Evolutionary conservation across 2,888 invertebrate species (phyloP).

Genomic region (Drosophila yooni): DNA sequence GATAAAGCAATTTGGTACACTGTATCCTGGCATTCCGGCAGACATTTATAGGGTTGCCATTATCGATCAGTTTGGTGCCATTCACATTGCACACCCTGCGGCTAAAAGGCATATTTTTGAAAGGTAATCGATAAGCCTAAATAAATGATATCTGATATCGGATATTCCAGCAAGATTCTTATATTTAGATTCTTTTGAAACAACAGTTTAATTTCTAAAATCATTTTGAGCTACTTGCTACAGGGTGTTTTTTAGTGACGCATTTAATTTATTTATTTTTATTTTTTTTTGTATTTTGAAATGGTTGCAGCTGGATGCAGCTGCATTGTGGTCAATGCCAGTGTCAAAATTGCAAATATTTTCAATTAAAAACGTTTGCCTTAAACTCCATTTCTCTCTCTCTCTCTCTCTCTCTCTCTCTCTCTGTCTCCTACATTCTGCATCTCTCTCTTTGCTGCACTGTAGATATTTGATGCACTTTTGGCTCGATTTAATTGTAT

Average conservation of each 20-base stretch:
- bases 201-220: background rate
- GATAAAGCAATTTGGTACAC: constrained; percentile 44
- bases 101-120: background rate
- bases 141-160: background rate
- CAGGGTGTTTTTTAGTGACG: constrained; percentile 14
- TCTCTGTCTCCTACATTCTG: background rate
- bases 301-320: constrained; percentile 42
- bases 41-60: constrained; percentile 18
- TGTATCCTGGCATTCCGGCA: background rate
- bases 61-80: background rate
- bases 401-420: constrained; percentile 12
- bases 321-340: constrained; percentile 67
- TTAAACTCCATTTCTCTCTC: constrained; percentile 1
- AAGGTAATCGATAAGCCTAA: background rate
- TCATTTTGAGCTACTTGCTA: background rate
- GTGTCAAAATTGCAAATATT: constrained; percentile 75
- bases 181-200: background rate
- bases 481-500: constrained; percentile 65
- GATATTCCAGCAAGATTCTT: background rate
- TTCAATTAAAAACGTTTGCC: constrained; percentile 71
- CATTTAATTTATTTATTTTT: background rate
- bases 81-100: constrained; percentile 1
- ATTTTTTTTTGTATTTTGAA: constrained; percentile 32
- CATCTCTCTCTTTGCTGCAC: background rate
- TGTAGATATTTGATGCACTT: constrained; percentile 44